Percentiles rank a stretch among this genome's conserved stretches.
phyloP scores from a whole-genome alignment of 92 coral and sea anemone species.

The Zoanthus sansibaricus region DNA sequence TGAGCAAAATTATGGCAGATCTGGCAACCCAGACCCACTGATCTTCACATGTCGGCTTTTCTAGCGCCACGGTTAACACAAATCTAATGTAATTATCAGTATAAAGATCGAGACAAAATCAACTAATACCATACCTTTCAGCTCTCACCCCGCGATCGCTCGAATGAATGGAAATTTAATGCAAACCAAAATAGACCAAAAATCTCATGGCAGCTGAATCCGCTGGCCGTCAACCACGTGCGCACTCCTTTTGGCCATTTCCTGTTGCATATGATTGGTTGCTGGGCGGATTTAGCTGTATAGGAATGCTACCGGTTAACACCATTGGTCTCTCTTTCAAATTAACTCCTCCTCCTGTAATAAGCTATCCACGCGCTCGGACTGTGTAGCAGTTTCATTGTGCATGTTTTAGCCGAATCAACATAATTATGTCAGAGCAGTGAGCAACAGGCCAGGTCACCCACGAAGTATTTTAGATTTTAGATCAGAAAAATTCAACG shows the following conservation, averaged over 20 bases:
- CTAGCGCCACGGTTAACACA: neutral
- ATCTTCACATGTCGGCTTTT: neutral
- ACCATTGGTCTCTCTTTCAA: slow-evolving; percentile 64
- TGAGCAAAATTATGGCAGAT: slow-evolving; percentile 2
- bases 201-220: slow-evolving; percentile 21
- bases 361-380: slow-evolving; percentile 46
- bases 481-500: too few relatives aligned
- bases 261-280: slow-evolving; percentile 91
- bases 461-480: slow-evolving; percentile 33
- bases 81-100: neutral
- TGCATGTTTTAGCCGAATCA: slow-evolving; percentile 36
- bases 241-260: slow-evolving; percentile 54
- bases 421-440: slow-evolving; percentile 30
- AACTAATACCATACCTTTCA: slow-evolving; percentile 20
- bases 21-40: neutral
- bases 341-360: slow-evolving; percentile 43
- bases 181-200: slow-evolving; percentile 38
- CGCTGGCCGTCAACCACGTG: slow-evolving; percentile 50
- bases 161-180: slow-evolving; percentile 48
- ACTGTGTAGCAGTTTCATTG: slow-evolving; percentile 10
- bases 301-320: slow-evolving; percentile 71
- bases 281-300: slow-evolving; percentile 74
- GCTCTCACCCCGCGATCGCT: neutral
- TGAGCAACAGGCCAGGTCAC: slow-evolving; percentile 25
- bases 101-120: neutral